Percentiles rank a stretch among this genome's conserved stretches.
Conservation (phyloP, 1,140 invertebrate genomes). For the Drosophila elegans region DNA sequence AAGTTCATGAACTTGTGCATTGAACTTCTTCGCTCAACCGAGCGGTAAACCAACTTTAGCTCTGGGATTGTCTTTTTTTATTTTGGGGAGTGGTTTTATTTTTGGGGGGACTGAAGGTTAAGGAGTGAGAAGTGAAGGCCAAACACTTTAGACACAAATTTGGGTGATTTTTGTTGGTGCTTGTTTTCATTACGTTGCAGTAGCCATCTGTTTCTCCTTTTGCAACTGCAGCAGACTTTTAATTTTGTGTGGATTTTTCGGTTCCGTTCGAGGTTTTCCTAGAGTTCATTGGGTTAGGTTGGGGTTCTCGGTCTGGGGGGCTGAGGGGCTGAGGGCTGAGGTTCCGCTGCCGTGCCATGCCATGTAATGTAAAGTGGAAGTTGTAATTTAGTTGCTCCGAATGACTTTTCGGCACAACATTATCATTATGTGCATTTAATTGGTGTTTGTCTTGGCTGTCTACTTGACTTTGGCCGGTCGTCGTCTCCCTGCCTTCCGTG, state of each 20-base stretch:
- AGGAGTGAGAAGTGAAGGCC: background rate
- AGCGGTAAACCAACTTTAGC: slow-evolving; percentile 63
- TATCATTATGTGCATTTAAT: slow-evolving; percentile 82
- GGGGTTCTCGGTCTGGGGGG: slow-evolving; percentile 7
- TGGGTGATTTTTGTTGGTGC: slow-evolving; percentile 34
- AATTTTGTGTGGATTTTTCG: slow-evolving; percentile 74
- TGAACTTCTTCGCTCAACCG: slow-evolving; percentile 70
- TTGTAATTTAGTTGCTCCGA: slow-evolving; percentile 81
- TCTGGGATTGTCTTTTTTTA: slow-evolving; percentile 44
- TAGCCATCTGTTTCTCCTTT: slow-evolving; percentile 68
- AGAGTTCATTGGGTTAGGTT: slow-evolving; percentile 15
- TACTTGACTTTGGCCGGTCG: slow-evolving; percentile 33
- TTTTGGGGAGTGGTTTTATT: slow-evolving; percentile 18
- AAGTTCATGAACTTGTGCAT: slow-evolving; percentile 82
- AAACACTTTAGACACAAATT: slow-evolving; percentile 54
- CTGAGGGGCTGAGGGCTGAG: slow-evolving; percentile 10
- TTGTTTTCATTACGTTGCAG: slow-evolving; percentile 78
- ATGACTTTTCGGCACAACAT: slow-evolving; percentile 82
- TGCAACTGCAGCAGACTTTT: slow-evolving; percentile 73
- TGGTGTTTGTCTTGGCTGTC: slow-evolving; percentile 72
- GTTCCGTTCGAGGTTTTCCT: slow-evolving; percentile 22
- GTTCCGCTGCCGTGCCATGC: slow-evolving; percentile 67
- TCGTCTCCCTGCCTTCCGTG: background rate
- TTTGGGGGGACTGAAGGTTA: slow-evolving; percentile 1
- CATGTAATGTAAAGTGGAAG: slow-evolving; percentile 80